phyloP scores from a whole-genome alignment of 2,797 vertebrate genomes.

The Coendou prehensilis region DNA sequence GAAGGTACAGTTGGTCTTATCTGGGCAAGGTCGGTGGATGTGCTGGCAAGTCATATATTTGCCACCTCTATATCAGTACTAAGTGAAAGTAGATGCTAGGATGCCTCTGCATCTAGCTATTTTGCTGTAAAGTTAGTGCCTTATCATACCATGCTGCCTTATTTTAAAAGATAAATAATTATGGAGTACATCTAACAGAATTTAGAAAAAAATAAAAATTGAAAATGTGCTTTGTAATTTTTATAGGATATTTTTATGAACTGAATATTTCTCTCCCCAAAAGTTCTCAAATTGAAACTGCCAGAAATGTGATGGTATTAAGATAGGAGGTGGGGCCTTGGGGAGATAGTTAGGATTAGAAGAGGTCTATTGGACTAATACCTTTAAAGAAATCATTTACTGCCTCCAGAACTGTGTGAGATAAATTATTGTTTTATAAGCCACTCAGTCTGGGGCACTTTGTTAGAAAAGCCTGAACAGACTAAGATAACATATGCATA shows the following conservation, averaged over 20 bases:
- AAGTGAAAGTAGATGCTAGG: background rate
- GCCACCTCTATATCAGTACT: background rate
- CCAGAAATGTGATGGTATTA: background rate
- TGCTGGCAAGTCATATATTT: background rate
- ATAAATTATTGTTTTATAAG: background rate
- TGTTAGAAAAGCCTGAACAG: background rate
- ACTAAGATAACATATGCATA: background rate
- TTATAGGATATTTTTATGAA: background rate
- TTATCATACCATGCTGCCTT: background rate
- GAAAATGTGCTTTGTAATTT: background rate
- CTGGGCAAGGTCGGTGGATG: background rate
- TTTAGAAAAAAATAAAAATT: constrained; percentile 35
- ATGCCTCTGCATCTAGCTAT: background rate
- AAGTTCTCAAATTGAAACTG: background rate
- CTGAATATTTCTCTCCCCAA: background rate
- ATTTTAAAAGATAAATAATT: constrained; percentile 42
- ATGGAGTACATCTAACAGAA: background rate
- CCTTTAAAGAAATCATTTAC: background rate
- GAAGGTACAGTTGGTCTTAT: background rate
- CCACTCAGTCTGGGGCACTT: background rate
- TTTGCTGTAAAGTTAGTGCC: background rate
- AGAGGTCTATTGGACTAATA: background rate
- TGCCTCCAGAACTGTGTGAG: background rate
- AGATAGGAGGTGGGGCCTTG: background rate
- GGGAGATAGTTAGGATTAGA: background rate